Evolutionary conservation across 2,113 vertebrate species (phyloP).

Genomic region (Hydrochoerus hydrochaeris): DNA sequence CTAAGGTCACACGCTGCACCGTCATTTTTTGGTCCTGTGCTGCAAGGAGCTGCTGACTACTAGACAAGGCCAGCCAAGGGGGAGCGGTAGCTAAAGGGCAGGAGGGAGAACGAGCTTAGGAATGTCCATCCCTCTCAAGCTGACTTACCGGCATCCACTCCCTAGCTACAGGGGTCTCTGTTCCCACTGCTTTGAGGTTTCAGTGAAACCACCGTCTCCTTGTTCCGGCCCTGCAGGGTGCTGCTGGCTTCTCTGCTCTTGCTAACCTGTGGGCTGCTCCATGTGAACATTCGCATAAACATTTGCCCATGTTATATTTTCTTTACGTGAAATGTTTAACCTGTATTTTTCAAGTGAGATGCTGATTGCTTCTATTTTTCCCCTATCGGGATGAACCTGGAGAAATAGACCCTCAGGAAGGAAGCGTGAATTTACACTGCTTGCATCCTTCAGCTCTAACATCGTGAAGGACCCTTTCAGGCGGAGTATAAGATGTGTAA

Average conservation of each 20-base stretch:
- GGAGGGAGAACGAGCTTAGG: neutral
- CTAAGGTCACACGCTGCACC: neutral
- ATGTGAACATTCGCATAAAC: neutral
- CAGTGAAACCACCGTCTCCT: neutral
- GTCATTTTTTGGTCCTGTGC: neutral
- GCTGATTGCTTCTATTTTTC: neutral
- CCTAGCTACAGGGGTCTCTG: neutral
- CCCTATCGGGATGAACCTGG: neutral
- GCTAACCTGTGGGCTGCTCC: neutral
- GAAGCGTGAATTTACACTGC: neutral
- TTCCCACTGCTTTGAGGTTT: neutral
- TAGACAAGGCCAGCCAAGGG: neutral
- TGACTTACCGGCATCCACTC: neutral
- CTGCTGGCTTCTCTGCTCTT: neutral
- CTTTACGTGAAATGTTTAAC: neutral
- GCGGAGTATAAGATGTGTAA: conserved; percentile 56
- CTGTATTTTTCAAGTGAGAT: conserved; percentile 34
- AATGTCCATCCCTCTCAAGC: neutral
- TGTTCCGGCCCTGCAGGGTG: neutral
- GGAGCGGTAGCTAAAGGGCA: neutral
- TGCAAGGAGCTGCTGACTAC: neutral
- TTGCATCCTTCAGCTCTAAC: conserved; percentile 53
- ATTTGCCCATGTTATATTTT: conserved; percentile 3
- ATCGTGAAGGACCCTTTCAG: conserved; percentile 1
- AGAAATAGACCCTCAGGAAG: conserved; percentile 11